Percentiles rank a stretch among this genome's conserved stretches.
Conservation (phyloP, 2,113 vertebrate species). For the Coturnix japonica region DNA sequence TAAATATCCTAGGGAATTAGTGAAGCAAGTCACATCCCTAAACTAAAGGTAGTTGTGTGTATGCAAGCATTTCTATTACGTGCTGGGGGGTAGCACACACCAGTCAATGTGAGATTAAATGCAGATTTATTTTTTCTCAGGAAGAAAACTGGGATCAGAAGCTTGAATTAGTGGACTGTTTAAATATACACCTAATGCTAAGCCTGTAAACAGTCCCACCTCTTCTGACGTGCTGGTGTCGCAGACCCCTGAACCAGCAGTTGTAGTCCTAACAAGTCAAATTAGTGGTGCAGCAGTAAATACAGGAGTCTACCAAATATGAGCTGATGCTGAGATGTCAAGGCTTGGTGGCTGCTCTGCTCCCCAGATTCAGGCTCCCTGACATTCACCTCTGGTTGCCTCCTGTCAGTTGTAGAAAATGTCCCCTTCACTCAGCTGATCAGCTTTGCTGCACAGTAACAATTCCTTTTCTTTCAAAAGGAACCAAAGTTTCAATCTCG, state of each 20-base stretch:
- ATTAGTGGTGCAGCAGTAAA: background rate
- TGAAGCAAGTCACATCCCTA: slow-evolving; percentile 48
- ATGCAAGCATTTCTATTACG: slow-evolving; percentile 29
- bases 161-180: background rate
- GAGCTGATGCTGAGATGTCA: background rate
- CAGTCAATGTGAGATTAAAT: background rate
- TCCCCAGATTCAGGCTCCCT: background rate
- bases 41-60: slow-evolving; percentile 45
- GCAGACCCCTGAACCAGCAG: background rate
- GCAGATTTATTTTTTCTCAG: background rate
- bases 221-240: background rate
- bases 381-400: background rate
- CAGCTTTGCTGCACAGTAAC: background rate
- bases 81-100: background rate
- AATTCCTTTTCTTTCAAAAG: slow-evolving; percentile 41
- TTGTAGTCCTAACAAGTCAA: background rate
- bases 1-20: slow-evolving; percentile 65
- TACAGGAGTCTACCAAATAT: background rate
- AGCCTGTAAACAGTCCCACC: background rate
- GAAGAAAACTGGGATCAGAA: background rate
- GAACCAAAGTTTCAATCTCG: slow-evolving; percentile 16
- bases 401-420: background rate
- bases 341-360: background rate
- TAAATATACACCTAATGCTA: background rate
- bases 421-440: background rate